A percentile compares a stretch with the other conserved stretches of the same genome.
phyloP scores from a whole-genome alignment of 2,888 invertebrate genomes.

The Mongoloraphidia duomilia region DNA sequence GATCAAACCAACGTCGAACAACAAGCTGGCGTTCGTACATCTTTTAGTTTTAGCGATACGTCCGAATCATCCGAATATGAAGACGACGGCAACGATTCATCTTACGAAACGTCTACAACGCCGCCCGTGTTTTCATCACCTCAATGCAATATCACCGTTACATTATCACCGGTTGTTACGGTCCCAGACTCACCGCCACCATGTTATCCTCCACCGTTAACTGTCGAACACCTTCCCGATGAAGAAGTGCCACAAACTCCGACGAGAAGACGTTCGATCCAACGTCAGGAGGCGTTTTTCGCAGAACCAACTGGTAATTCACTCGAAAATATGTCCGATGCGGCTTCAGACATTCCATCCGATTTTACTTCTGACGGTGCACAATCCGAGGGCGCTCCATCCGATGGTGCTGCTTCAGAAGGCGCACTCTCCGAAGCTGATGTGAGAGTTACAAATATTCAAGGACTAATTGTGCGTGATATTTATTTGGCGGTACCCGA shows the following conservation, averaged over 20 bases:
- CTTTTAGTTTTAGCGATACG: conserved; percentile 35
- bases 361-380: conserved; percentile 26
- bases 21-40: conserved; percentile 14
- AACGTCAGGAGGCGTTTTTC: conserved; percentile 70
- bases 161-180: conserved; percentile 40
- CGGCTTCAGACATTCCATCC: conserved; percentile 24
- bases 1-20: not conserved
- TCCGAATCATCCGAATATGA: conserved; percentile 32
- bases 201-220: conserved; percentile 29
- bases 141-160: conserved; percentile 47
- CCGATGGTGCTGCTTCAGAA: conserved; percentile 20
- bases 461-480: conserved; percentile 42
- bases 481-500: conserved; percentile 72
- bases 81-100: conserved; percentile 19
- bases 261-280: conserved; percentile 55
- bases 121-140: conserved; percentile 21
- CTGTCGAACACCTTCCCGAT: conserved; percentile 41
- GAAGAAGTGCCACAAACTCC: conserved; percentile 22
- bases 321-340: conserved; percentile 50
- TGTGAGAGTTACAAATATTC: conserved; percentile 7
- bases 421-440: conserved; percentile 16
- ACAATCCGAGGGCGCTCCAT: conserved; percentile 22
- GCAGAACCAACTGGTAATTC: conserved; percentile 59
- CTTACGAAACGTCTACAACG: conserved; percentile 6
- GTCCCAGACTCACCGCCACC: conserved; percentile 4